Evolutionary conservation across 1,140 invertebrate genomes (phyloP), one percentile per base, ranked within the genome.

Genomic region (Panulirus ornatus): DNA sequence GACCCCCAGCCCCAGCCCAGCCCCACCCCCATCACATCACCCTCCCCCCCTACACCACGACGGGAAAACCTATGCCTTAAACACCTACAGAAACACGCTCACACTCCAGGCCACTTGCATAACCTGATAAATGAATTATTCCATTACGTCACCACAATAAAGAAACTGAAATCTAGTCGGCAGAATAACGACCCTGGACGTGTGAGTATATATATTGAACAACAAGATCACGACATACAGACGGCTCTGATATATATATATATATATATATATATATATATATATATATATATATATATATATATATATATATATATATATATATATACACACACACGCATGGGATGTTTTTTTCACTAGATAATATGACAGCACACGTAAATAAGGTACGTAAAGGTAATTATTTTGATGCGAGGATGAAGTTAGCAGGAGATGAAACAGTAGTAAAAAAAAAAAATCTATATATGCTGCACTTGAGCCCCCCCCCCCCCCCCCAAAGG

Each of bases 271-370:
- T 19, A 30, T 51, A 30, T 42, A 38, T 36, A 76, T 44, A 76
- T 40, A 38, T 76, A 76, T 40, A 40, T 76, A 38, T 76, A 76
- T 76, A 76, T 76, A 76, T 76, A 76, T 76, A 76, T 76, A 76
- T 76, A 76, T 76, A 76, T 76, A 76, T 76, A 76, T 76, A 76
- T 76, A 76, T 81, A 81, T 81, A 81, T 81, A 81, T 81, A 81
- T 81, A 81, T 81, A 81, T 81, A 81, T 81, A 81, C 47, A 81
- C 47, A 81, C 47, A 81, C 47, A 81, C 47, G 47, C 47, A 34
- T 30, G n/a, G 30, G 16, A n/a, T 76, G 2, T 38, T 70, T 9
- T 70, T 70, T 70, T 16, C 30, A 27, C 8, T 70, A 27, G 9
- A n/a, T 27, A 34, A 63, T 9, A 0, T 71, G 36, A 30, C 36